Evolutionary conservation across 2,797 vertebrate genomes (phyloP).

Genomic region (Microctenopoma steveboyesi): DNA sequence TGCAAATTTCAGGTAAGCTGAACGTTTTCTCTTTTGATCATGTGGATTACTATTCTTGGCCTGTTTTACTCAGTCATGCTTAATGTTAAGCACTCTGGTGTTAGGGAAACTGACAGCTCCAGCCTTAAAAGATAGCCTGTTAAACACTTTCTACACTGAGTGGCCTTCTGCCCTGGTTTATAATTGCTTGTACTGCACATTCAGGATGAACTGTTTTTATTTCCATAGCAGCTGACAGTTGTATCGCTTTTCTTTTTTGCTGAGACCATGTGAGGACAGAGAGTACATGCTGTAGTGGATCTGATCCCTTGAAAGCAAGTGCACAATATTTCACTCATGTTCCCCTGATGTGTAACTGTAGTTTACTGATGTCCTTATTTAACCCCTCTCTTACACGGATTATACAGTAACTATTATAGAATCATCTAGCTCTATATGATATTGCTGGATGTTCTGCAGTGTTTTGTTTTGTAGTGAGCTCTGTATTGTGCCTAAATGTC

Average conservation of each 20-base stretch:
- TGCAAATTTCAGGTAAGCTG: constrained; percentile 1
- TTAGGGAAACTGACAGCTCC: constrained; percentile 23
- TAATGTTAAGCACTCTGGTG: constrained; percentile 27
- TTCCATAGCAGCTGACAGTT: not conserved
- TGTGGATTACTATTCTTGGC: no score
- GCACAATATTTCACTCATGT: not conserved
- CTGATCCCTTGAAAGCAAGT: not conserved
- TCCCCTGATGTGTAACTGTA: not conserved
- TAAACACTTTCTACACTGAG: constrained; percentile 16
- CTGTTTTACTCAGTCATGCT: constrained; percentile 24
- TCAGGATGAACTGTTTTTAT: constrained; percentile 2
- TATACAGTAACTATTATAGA: not conserved
- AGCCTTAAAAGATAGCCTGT: constrained; percentile 24
- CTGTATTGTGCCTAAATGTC: constrained; percentile 72
- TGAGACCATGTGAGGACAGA: not conserved
- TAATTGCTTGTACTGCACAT: constrained; percentile 23
- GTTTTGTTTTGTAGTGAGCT: constrained; percentile 6
- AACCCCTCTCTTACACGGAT: not conserved
- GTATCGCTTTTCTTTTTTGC: not conserved
- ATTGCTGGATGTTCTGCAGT: constrained; percentile 24
- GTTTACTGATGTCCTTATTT: not conserved
- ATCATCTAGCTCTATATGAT: not conserved
- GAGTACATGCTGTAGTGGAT: not conserved
- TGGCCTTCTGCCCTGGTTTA: constrained; percentile 21
- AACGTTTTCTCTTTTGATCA: no score